Base-by-base conservation (phyloP, 2,113 vertebrate species). In the Pungitius pungitius region DNA sequence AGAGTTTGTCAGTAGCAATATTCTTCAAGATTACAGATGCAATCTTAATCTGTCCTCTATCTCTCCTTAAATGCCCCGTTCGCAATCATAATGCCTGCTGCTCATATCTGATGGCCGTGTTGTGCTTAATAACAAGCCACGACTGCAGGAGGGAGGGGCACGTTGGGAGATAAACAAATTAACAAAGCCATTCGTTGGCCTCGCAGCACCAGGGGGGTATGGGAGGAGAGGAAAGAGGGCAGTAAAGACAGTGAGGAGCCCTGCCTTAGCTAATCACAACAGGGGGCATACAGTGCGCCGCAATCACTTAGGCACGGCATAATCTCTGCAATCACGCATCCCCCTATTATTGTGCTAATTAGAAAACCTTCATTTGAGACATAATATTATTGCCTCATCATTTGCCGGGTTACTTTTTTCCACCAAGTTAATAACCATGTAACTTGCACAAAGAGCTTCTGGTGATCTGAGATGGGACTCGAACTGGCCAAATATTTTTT, bases 31-130 rank as follows among this genome's bases (percentile, higher is more conserved):
- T 91, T 86, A 89, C 86, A 83, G 85, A 91, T 88, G 72, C 82
- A 84, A 90, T 91, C 87, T 89, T 86, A 89, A 90, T 90, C 89
- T 91, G 89, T 90, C 90, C 89, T 91, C 88, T 83, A 90, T 86
- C 89, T 91, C 90, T 81, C 88, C 90, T 92, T 91, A 89, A 91
- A 91, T 85, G 80, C 78, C 77, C 80, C 35, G 58, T 76, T 84
- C 27, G 49, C 81, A 84, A 83, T 88, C 88, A 86, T 88, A 83
- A 89, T 83, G 87, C 84, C 81, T 54, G 82, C 73, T 75, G 22
- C 83, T 89, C 85, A 82, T 91, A 91, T 92, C 90, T 91, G 91
- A 92, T 90, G 87, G 80, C 67, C 79, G 81, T 78, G 89, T 88
- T 90, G 84, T 83, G 89, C 81, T 86, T 90, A 91, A 90, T 91